Base-by-base conservation (phyloP, 2,113 vertebrate species). In the Mobula birostris region DNA sequence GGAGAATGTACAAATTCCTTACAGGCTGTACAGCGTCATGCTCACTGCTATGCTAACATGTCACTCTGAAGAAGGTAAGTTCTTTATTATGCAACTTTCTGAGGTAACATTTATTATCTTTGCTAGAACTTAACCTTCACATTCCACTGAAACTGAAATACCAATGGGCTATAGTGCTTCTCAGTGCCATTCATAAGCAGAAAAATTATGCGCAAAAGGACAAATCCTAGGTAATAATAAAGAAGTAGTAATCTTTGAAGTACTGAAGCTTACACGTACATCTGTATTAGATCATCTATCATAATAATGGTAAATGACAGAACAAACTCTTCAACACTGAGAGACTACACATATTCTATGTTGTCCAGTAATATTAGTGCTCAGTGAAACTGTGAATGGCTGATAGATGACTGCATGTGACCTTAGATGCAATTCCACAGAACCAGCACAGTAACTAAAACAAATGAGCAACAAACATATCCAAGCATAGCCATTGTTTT, bases 201-300 rank as follows among this genome's bases (percentile, higher is more conserved):
- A 36, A 70, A 21, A 36, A 68, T 70, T 68, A 70, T 36, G 83
- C 8, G 63, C 9, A 40, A 70, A 91, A 40, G 32, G 63, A 19
- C 70, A 66, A 68, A 70, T 36, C 63, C 36, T 91, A 40, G 21
- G 88, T 91, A 17, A n/a, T 8, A 70, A 91, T 91, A 91, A 68
- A 91, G 7, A 70, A 40, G 58, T 58, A 36, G 32, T 61, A 36
- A 70, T 70, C 88, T 70, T 91, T 91, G 66, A 91, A 70, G 66
- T 70, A 40, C n/a, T 70, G 24, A 32, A 19, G 19, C 63, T 70
- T 8, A 68, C 32, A 70, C 36, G 66, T 21, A 91, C 32, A 66
- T 68, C 88, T 91, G 88, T 70, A 19, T 36, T 70, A 32, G n/a
- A 91, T 91, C 88, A 91, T 70, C 88, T 70, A n/a, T 91, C 88